Evolutionary conservation across 1,140 invertebrate species (phyloP), one percentile per base, ranked within the genome.

Genomic region (Aphaenogaster ashmeadi): DNA sequence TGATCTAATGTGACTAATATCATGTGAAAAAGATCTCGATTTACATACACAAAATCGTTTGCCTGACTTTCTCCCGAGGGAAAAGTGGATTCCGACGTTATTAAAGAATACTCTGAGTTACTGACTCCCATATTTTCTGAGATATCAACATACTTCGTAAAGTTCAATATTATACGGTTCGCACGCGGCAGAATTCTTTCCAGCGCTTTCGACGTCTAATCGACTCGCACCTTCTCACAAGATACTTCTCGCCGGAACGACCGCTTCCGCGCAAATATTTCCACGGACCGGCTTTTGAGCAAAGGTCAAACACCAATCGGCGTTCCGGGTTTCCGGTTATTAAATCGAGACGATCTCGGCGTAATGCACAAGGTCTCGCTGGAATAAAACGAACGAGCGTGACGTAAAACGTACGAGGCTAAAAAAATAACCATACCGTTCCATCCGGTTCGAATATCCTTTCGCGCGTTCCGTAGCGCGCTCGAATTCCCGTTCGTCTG

Each of bases 111-210:
- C 8, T 71, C 27, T 60, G 33, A 83, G 52, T 74, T 71, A 74
- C 80, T 27, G 69, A 75, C 69, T 75, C 80, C 33, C 56, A 75
- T 84, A 84, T 84, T 84, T 74, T 75, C 56, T 75, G 41, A 84
- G 80, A 74, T 84, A 62, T 56, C 80, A 75, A 60, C 69, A 69
- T 74, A 60, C 69, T 60, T 50, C 27, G 71, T 44, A 41, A 83
- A 47, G 80, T 84, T 74, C 80, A 75, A 74, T 84, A 84, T 84
- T 84, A 75, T 75, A 75, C 54, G 72, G 54, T 50, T 84, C 54
- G 69, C 78, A 41, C 72, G 47, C 78, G 64, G 66, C 47, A 13
- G 38, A 84, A 75, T 75, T 81, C 69, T 74, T 60, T n/a, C 69
- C 27, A 15, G 18, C 44, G 69, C 44, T 62, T 84, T 62, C 38